Evolutionary conservation across 2,797 vertebrate species (phyloP).

Genomic region (Lithobates pipiens): DNA sequence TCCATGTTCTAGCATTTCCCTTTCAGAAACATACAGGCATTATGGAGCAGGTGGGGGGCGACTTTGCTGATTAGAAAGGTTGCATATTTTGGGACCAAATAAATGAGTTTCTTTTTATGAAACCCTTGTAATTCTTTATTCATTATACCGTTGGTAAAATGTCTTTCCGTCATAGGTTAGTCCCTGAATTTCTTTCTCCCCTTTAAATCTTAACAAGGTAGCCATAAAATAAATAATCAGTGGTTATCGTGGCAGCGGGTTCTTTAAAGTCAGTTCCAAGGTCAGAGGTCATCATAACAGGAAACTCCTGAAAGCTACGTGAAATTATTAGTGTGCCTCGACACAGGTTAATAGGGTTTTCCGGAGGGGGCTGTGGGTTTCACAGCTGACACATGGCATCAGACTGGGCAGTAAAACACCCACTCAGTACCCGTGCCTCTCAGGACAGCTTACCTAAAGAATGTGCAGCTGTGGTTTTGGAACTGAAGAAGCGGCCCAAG

Average conservation of each 20-base stretch:
- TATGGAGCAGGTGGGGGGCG: background rate
- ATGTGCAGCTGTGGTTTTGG: slow-evolving; percentile 96
- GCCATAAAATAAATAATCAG: slow-evolving; percentile 60
- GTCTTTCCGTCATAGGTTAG: slow-evolving; percentile 34
- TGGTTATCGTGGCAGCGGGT: slow-evolving; percentile 59
- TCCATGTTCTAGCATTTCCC: slow-evolving; percentile 27
- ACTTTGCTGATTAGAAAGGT: slow-evolving; percentile 28
- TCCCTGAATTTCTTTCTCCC: slow-evolving; percentile 49
- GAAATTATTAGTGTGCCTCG: slow-evolving; percentile 70
- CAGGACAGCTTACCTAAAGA: slow-evolving; percentile 86
- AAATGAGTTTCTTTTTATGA: slow-evolving; percentile 47
- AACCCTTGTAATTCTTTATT: slow-evolving; percentile 46
- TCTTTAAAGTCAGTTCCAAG: slow-evolving; percentile 64
- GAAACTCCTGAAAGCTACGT: slow-evolving; percentile 76
- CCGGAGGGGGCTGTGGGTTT: slow-evolving; percentile 65
- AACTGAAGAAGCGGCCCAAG: slow-evolving; percentile 96
- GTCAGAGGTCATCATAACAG: slow-evolving; percentile 79
- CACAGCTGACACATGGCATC: slow-evolving; percentile 79
- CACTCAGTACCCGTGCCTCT: slow-evolving; percentile 61
- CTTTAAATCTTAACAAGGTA: slow-evolving; percentile 55
- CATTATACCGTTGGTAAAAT: slow-evolving; percentile 35
- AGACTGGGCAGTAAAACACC: slow-evolving; percentile 80
- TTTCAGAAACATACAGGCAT: slow-evolving; percentile 11
- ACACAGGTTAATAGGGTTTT: slow-evolving; percentile 57
- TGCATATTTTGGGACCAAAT: slow-evolving; percentile 38